These are phyloP conservation scores for Pterobdella sp. DNA, from an alignment of 2,888 invertebrate species.

Conservation along the genomic window DNA sequence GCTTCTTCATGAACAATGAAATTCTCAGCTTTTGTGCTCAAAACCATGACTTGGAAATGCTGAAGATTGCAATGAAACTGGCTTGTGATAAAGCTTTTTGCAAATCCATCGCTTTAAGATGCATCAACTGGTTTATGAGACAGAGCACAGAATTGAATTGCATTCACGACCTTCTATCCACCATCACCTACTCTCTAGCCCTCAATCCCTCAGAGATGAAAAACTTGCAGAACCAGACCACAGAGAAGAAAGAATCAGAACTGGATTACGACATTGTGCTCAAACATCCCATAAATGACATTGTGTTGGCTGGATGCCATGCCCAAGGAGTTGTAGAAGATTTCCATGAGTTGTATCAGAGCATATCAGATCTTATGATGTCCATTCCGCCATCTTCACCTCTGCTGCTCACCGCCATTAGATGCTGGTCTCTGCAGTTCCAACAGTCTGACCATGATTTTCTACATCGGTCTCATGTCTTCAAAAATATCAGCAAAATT, in stretches of 20 bases:
- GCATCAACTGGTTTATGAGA: conserved; percentile 85
- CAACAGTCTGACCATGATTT: conserved; percentile 81
- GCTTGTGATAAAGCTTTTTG: conserved; percentile 63
- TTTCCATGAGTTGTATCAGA: conserved; percentile 78
- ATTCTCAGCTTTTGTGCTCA: conserved; percentile 66
- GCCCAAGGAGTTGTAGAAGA: conserved; percentile 58
- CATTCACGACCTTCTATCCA: conserved; percentile 91
- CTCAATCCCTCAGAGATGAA: conserved; percentile 52
- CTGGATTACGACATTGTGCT: conserved; percentile 53
- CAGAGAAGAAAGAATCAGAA: conserved; percentile 2
- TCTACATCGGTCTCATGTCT: conserved; percentile 82
- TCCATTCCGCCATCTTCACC: conserved; percentile 77
- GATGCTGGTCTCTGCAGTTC: conserved; percentile 86
- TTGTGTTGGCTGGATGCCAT: conserved; percentile 60
- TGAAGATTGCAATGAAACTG: conserved; percentile 78
- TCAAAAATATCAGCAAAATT: conserved; percentile 90
- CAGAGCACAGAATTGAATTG: conserved; percentile 82
- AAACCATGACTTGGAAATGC: conserved; percentile 72
- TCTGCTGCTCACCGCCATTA: conserved; percentile 76
- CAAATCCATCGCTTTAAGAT: conserved; percentile 72
- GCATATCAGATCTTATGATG: conserved; percentile 83
- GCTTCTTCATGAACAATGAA: conserved; percentile 10
- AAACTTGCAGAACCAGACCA: conserved; percentile 41
- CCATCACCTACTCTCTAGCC: conserved; percentile 75
- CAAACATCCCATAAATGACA: conserved; percentile 72